Evolutionary conservation across 2,888 invertebrate genomes (phyloP), one percentile per base, ranked within the genome.

Genomic region (Flexamia atlantica): DNA sequence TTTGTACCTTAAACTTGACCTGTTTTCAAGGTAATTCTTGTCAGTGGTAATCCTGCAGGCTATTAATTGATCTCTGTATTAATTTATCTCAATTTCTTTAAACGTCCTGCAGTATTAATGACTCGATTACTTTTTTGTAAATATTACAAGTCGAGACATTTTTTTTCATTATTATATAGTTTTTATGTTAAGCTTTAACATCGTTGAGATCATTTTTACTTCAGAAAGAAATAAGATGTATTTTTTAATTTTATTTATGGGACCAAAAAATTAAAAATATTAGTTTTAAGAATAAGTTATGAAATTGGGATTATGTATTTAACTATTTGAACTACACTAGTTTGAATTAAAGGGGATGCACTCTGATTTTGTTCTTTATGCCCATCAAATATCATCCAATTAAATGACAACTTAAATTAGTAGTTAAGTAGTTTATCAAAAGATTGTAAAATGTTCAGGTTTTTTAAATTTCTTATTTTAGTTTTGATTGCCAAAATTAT

Each of bases 61-160:
- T 28, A 28, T 64, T 64, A 64, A 28, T 64, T 64, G 64, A 64
- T 64, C 64, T 64, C 64, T 64, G 64, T 64, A 64, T 64, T 28
- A 14, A 64, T 64, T 28, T 64, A 28, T 23, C 28, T 28, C 14
- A 64, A 12, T 64, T 30, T 20, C 64, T 30, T 25, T 28, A 64
- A 64, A 64, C 4, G 17, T 14, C 28, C 12, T 12, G 4, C 30
- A 64, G 14, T n/a, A n/a, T n/a, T n/a, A n/a, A n/a, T n/a, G n/a
- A n/a, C n/a, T n/a, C n/a, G n/a, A n/a, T n/a, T n/a, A n/a, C n/a
- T n/a, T 64, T 30, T 25, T 28, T 64, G 64, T 64, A 64, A 25
- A 64, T 28, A 64, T 30, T 14, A 4, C 30, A 46, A 17, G 46
- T 46, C 14, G 7, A 46, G 46, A 46, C 46, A 9, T 64, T 25